These are phyloP conservation scores for Nettapus auritus DNA, from an alignment of 2,113 vertebrate genomes.

Conservation along the genomic window DNA sequence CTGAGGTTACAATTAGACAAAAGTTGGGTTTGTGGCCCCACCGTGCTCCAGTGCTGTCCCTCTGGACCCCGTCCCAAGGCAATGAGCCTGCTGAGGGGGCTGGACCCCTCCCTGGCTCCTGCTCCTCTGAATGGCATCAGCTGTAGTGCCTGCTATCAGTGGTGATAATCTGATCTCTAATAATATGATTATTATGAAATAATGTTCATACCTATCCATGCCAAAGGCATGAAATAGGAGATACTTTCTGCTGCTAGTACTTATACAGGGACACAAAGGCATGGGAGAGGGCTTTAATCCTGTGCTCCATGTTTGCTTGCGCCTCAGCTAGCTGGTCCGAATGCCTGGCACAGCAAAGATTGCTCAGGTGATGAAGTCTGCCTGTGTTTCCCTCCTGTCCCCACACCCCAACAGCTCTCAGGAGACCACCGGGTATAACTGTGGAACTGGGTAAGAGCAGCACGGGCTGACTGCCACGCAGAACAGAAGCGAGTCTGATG, in stretches of 20 bases:
- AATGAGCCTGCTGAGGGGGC: background rate
- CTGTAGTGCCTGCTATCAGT: background rate
- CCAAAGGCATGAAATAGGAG: slow-evolving; percentile 43
- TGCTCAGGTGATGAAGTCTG: background rate
- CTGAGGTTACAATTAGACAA: background rate
- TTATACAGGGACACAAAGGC: background rate
- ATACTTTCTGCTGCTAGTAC: background rate
- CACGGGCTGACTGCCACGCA: too few relatives aligned
- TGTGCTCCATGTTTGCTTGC: rapidly evolving
- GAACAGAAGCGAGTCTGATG: background rate
- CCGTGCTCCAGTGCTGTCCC: background rate
- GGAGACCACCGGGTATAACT: background rate
- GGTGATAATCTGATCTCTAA: background rate
- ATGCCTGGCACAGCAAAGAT: rapidly evolving
- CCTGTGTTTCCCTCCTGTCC: background rate
- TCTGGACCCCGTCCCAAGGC: background rate
- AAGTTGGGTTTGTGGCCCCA: background rate
- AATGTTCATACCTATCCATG: background rate
- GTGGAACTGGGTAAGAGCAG: background rate
- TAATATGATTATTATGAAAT: slow-evolving; percentile 46
- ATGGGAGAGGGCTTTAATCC: background rate
- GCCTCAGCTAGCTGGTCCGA: rapidly evolving
- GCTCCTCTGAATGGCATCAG: background rate
- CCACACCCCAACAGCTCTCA: rapidly evolving
- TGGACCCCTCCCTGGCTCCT: background rate